phyloP scores from a whole-genome alignment of 1,140 invertebrate genomes.

The Adoxophyes honmai region DNA sequence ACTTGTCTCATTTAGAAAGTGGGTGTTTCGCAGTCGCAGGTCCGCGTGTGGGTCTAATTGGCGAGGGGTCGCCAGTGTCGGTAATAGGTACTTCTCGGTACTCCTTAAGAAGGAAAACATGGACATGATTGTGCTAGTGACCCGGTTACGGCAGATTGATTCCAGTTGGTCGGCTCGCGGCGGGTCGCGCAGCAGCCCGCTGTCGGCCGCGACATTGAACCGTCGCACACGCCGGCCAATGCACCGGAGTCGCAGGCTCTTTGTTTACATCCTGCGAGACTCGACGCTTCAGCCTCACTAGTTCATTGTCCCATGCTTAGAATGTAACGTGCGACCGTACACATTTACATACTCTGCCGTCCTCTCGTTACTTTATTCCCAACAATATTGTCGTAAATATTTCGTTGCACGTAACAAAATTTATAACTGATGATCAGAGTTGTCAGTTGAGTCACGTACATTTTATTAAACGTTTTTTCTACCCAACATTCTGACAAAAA shows the following conservation, averaged over 20 bases:
- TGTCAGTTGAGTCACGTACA: too few species aligned
- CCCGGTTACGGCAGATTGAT: constrained; percentile 52
- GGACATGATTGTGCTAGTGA: constrained; percentile 42
- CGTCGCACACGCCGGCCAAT: constrained; percentile 66
- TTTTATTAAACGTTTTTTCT: too few species aligned
- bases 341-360: neutral
- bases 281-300: constrained; percentile 22
- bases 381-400: too few species aligned
- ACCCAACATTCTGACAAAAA: too few species aligned
- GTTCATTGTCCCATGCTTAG: constrained; percentile 31
- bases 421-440: too few species aligned
- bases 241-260: constrained; percentile 69
- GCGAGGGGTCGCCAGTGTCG: neutral
- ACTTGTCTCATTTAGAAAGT: constrained; percentile 2
- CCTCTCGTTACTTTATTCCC: too few species aligned
- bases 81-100: neutral
- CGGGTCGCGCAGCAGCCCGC: neutral
- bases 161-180: constrained; percentile 33
- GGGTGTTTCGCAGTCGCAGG: neutral
- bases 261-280: constrained; percentile 66
- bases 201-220: constrained; percentile 70
- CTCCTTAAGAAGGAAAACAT: constrained; percentile 23
- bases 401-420: too few species aligned
- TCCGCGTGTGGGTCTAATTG: too few species aligned
- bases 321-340: neutral